phyloP scores from a whole-genome alignment of 2,797 vertebrate species.

The Ceyx erithaca region DNA sequence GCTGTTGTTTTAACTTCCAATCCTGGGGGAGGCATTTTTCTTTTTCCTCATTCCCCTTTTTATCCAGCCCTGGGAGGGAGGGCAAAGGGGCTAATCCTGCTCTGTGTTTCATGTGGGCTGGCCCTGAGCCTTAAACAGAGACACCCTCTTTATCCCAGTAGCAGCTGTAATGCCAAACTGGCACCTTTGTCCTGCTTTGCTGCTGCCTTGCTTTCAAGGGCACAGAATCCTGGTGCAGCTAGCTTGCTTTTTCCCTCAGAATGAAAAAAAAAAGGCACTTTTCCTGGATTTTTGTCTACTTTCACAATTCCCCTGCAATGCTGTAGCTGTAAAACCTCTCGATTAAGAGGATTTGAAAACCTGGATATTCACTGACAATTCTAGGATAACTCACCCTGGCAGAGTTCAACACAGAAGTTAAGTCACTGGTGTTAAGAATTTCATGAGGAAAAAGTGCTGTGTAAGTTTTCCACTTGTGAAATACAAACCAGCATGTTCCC shows the following conservation, averaged over 20 bases:
- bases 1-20: too few relatives aligned
- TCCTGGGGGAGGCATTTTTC: too few relatives aligned
- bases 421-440: neutral
- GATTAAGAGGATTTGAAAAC: constrained; percentile 40
- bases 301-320: neutral
- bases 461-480: neutral
- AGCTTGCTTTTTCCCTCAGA: neutral
- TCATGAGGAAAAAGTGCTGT: neutral
- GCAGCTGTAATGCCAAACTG: neutral
- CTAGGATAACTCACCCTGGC: neutral
- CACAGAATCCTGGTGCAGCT: neutral
- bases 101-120: too few relatives aligned
- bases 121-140: too few relatives aligned
- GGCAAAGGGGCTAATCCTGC: too few relatives aligned
- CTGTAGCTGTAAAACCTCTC: neutral
- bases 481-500: neutral
- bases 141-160: neutral
- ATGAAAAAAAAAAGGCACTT: neutral
- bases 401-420: neutral
- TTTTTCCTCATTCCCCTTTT: too few relatives aligned
- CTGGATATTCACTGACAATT: neutral
- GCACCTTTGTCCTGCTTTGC: neutral
- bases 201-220: constrained; percentile 13
- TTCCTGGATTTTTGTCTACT: neutral
- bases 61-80: too few relatives aligned